These are phyloP conservation scores for Lithophane ornitopus DNA, from an alignment of 2,888 invertebrate genomes.

Conservation along the genomic window DNA sequence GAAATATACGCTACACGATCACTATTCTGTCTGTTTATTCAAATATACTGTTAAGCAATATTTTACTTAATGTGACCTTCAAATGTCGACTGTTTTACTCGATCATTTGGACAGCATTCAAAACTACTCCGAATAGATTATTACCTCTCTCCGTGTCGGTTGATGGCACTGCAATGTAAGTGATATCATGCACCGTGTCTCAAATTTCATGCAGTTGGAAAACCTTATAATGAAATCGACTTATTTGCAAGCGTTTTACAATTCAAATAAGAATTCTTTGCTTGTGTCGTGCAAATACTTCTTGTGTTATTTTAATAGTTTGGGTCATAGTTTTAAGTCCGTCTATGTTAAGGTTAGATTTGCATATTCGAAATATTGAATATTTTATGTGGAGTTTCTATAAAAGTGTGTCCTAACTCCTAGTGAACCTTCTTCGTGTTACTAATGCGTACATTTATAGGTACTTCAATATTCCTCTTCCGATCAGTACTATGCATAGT, in stretches of 20 bases:
- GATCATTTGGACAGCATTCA: conserved; percentile 41
- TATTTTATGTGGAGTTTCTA: conserved; percentile 1
- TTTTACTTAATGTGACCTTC: conserved; percentile 62
- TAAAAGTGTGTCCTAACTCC: not conserved
- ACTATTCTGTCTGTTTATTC: conserved; percentile 51
- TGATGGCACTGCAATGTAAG: conserved; percentile 39
- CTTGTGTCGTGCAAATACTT: conserved; percentile 54
- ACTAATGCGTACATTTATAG: too few species aligned
- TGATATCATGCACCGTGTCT: conserved; percentile 57
- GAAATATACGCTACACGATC: conserved; percentile 36
- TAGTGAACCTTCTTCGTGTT: not conserved
- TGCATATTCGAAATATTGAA: conserved; percentile 13
- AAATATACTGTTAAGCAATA: conserved; percentile 60
- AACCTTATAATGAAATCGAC: conserved; percentile 56
- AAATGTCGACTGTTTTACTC: conserved; percentile 51
- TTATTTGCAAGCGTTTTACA: conserved; percentile 67
- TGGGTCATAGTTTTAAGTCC: conserved; percentile 21
- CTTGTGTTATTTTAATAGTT: conserved; percentile 44
- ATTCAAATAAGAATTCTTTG: conserved; percentile 68
- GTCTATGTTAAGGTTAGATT: conserved; percentile 6
- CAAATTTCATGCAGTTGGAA: conserved; percentile 58
- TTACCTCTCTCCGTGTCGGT: conserved; percentile 42
- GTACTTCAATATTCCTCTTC: not conserved
- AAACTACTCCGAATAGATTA: conserved; percentile 41
- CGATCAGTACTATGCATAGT: not conserved